Evolutionary conservation across 2,797 vertebrate species (phyloP).

Genomic region (Chrysocyon brachyurus): DNA sequence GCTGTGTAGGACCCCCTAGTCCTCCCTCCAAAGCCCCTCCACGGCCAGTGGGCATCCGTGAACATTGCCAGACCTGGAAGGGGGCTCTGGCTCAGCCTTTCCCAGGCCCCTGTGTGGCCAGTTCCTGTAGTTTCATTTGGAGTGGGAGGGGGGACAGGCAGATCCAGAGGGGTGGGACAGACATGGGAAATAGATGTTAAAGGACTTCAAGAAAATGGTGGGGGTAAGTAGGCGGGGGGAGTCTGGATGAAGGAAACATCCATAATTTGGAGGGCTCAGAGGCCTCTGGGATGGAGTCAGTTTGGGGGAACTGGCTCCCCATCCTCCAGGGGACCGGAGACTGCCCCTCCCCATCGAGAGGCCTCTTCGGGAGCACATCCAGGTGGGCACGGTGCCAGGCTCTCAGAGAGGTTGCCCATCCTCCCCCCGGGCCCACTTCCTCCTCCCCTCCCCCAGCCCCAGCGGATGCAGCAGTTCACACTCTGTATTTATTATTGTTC

Average conservation of each 20-base stretch:
- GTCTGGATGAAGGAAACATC: not conserved
- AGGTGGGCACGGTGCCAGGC: conserved; percentile 65
- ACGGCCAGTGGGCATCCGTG: not conserved
- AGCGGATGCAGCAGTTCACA: not conserved
- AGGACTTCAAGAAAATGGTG: not conserved
- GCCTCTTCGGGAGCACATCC: conserved; percentile 44
- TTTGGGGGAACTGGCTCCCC: not conserved
- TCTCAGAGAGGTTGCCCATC: conserved; percentile 56
- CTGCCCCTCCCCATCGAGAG: conserved; percentile 22
- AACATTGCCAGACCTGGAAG: not conserved
- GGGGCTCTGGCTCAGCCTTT: not conserved
- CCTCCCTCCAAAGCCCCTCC: not conserved
- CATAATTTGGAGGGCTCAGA: not conserved
- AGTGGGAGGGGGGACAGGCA: not conserved
- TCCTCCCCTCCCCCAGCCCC: conserved; percentile 65
- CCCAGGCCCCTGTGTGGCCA: not conserved
- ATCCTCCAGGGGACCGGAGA: not conserved
- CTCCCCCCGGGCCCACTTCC: not conserved
- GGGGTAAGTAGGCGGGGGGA: not conserved
- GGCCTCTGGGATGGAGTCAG: conserved; percentile 17
- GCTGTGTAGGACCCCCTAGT: not conserved
- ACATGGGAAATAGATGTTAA: not conserved
- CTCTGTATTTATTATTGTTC: conserved; percentile 76
- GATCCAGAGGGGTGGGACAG: not conserved
- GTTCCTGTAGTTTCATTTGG: not conserved